Evolutionary conservation across 2,888 invertebrate genomes (phyloP).

Genomic region (Pteria penguin): DNA sequence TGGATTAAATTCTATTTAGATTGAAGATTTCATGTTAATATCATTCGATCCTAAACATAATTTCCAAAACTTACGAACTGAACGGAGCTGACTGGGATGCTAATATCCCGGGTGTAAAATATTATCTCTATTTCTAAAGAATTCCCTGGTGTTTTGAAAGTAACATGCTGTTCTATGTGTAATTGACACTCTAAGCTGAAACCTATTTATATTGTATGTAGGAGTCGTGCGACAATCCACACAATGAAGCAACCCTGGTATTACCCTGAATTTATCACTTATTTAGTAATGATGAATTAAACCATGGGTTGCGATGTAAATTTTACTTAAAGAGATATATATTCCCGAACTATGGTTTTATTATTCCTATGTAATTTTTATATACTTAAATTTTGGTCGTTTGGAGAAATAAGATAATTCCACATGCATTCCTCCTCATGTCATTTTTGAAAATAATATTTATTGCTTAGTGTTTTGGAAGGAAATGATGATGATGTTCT

Average conservation of each 20-base stretch:
- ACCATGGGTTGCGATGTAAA: neutral
- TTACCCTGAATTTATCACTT: neutral
- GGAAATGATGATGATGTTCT: too few relatives aligned
- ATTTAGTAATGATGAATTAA: neutral
- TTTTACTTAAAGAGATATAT: too few relatives aligned
- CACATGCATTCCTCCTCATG: too few relatives aligned
- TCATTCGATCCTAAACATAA: conserved; percentile 18
- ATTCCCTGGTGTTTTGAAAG: conserved; percentile 7
- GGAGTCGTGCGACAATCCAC: conserved; percentile 14
- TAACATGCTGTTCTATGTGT: neutral
- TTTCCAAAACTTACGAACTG: conserved; percentile 30
- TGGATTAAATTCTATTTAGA: conserved; percentile 39
- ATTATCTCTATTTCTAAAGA: neutral
- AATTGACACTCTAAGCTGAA: conserved; percentile 10
- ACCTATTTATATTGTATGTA: conserved; percentile 29
- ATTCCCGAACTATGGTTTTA: too few relatives aligned
- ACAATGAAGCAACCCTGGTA: neutral
- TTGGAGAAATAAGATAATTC: too few relatives aligned
- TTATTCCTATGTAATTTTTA: too few relatives aligned
- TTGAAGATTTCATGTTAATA: conserved; percentile 33
- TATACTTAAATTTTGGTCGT: too few relatives aligned
- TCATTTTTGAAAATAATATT: too few relatives aligned
- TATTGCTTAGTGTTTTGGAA: too few relatives aligned
- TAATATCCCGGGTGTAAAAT: conserved; percentile 18
- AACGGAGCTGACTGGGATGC: conserved; percentile 1